These are phyloP conservation scores for Thelaira solivaga DNA, from an alignment of 2,888 invertebrate species.

Conservation along the genomic window DNA sequence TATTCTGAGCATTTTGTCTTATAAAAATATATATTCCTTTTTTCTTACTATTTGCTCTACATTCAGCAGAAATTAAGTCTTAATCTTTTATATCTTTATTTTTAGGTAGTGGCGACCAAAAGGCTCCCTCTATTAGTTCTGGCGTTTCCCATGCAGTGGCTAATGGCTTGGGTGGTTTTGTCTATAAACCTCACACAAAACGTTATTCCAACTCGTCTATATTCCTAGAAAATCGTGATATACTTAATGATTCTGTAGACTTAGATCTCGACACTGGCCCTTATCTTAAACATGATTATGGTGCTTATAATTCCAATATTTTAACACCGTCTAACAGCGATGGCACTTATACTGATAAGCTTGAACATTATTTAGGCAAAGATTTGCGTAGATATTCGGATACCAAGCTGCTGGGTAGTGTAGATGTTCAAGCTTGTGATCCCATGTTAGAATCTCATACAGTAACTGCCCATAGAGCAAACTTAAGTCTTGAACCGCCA, in stretches of 20 bases:
- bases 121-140: constrained; percentile 73
- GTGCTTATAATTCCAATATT: constrained; percentile 72
- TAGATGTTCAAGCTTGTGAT: constrained; percentile 61
- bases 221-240: constrained; percentile 77
- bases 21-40: too few relatives aligned
- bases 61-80: neutral
- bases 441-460: constrained; percentile 56
- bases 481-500: constrained; percentile 36
- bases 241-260: constrained; percentile 74
- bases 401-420: constrained; percentile 74
- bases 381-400: constrained; percentile 76
- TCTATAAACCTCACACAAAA: constrained; percentile 72
- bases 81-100: constrained; percentile 42
- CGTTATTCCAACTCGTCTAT: constrained; percentile 77
- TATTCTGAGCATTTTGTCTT: too few relatives aligned
- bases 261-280: constrained; percentile 63
- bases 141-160: constrained; percentile 74
- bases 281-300: constrained; percentile 60
- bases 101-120: constrained; percentile 73
- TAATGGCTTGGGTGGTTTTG: constrained; percentile 73
- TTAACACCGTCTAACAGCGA: constrained; percentile 69
- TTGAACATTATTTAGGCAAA: constrained; percentile 71
- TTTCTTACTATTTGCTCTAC: neutral
- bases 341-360: constrained; percentile 62
- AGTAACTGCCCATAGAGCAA: constrained; percentile 38